Evolutionary conservation across 2,113 vertebrate species (phyloP), one percentile per base, ranked within the genome.

Genomic region (Glaucomys volans): DNA sequence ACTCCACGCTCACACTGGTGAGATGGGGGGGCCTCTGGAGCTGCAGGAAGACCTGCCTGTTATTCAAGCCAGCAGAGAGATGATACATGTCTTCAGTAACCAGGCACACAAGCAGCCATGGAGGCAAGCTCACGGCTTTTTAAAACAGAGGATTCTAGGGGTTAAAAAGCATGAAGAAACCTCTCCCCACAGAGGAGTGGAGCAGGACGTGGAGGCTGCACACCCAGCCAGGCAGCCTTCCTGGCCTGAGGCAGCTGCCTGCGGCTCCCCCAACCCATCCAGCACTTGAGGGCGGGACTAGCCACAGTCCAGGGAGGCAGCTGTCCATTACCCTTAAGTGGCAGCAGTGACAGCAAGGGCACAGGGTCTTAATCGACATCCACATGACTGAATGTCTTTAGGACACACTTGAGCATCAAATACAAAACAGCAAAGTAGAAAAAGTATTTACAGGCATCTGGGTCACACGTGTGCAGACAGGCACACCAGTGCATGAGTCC

Each of bases 71-170:
- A 52, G 28, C 30, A 42, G 71, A n/a, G 54, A 81, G 42, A 67
- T 8, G 5, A 35, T 0, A 2, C 0, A 4, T 1, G 75, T 14
- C 77, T 35, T n/a, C 54, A 6, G 16, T 2, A 5, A 22, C 62
- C 12, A 4, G 77, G 52, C 5, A 24, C 18, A 17, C 8, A 8
- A 9, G 30, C 3, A 11, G 62, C 75, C 1, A 1, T 0, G 18
- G 11, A n/a, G 77, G 44, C 50, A 3, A 20, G 30, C 12, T 44
- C 1, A 0, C 0, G 0, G 7, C 9, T 16, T 42, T 75, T 52
- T 32, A 44, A 40, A 57, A 54, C 40, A n/a, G 40, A 71, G 37
- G 81, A 22, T 83, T 35, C 71, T 5, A 28, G 7, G 67, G 28
- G 10, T 26, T 42, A 40, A 66, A 37, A 62, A 5, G n/a, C 7